Evolutionary conservation across 2,797 vertebrate species (phyloP), one percentile per base, ranked within the genome.

Genomic region (Oryzias sinensis): DNA sequence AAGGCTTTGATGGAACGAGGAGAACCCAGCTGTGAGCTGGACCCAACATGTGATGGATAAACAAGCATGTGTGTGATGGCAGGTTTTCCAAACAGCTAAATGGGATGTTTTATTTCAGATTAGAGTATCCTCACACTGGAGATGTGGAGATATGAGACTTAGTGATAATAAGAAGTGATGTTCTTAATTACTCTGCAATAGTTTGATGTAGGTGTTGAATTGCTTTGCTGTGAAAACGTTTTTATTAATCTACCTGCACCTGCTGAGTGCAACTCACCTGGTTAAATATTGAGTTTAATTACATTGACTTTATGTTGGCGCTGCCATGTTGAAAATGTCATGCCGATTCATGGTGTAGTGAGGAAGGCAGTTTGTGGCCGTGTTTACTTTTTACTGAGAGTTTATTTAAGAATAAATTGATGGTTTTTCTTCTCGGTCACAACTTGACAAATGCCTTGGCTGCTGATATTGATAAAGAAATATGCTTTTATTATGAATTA

Each of bases 1-100:
- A 81, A 87, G 83, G 83, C 89, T 92, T 92, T 92, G 87, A 92
- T 86, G 63, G 86, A 88, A 77, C 61, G 87, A 90, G 87, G 86
- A 85, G 81, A 83, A 70, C 82, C 90, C 87, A 68, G 83, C 89
- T 91, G 87, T 84, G 90, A 83, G 85, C 78, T 91, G 88, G 87
- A 88, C 84, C 72, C 58, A 47, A 85, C 85, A 83, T 84, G 85
- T 77, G 76, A 89, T 82, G 80, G 86, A 89, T 92, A 92, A 93
- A 93, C 92, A 93, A 91, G 90, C 87, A 69, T 60, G 63, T 55
- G 80, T 74, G 76, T 76, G 61, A 53, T 61, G 90, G 88, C 90
- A 92, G 79, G 68, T 79, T 88, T 85, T 87, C 79, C 84, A 86
- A 83, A 70, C 56, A 52, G 79, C 76, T 89, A 87, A 84, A 87